phyloP scores from a whole-genome alignment of 2,888 invertebrate species.

The Coenonympha glycerion region DNA sequence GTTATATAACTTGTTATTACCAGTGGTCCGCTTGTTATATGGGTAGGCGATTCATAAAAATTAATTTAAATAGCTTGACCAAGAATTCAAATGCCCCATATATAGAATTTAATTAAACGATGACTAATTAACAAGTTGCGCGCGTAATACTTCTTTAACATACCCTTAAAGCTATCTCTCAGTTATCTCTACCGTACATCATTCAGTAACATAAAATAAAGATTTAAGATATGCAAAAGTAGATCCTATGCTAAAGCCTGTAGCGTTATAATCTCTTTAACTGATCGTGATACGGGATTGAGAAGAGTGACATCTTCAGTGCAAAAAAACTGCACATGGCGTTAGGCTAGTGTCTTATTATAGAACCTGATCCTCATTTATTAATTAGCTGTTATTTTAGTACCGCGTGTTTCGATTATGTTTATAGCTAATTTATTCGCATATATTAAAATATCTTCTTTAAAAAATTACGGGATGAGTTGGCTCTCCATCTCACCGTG shows the following conservation, averaged over 20 bases:
- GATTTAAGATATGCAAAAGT: constrained; percentile 13
- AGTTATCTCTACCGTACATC: constrained; percentile 12
- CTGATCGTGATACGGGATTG: neutral
- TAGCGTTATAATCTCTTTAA: constrained; percentile 5
- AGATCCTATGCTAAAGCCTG: neutral
- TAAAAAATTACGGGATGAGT: too few species aligned
- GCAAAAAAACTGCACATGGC: constrained; percentile 15
- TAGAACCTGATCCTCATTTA: constrained; percentile 12
- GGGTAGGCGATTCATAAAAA: too few species aligned
- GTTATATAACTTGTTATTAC: too few species aligned
- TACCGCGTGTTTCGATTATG: neutral
- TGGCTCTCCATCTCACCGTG: too few species aligned
- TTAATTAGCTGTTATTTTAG: constrained; percentile 13
- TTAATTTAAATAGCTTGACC: constrained; percentile 7
- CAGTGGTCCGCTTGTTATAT: too few species aligned
- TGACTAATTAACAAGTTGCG: constrained; percentile 22
- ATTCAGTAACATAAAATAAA: constrained; percentile 8
- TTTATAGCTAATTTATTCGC: constrained; percentile 10
- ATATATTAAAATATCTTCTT: constrained; percentile 1
- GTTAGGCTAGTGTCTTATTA: constrained; percentile 14
- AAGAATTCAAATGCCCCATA: constrained; percentile 10
- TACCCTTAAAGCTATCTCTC: constrained; percentile 13
- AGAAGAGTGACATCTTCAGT: constrained; percentile 5
- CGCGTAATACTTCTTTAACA: constrained; percentile 15
- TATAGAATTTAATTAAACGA: constrained; percentile 19